Evolutionary conservation across 2,797 vertebrate species (phyloP).

Genomic region (Acomys russatus): DNA sequence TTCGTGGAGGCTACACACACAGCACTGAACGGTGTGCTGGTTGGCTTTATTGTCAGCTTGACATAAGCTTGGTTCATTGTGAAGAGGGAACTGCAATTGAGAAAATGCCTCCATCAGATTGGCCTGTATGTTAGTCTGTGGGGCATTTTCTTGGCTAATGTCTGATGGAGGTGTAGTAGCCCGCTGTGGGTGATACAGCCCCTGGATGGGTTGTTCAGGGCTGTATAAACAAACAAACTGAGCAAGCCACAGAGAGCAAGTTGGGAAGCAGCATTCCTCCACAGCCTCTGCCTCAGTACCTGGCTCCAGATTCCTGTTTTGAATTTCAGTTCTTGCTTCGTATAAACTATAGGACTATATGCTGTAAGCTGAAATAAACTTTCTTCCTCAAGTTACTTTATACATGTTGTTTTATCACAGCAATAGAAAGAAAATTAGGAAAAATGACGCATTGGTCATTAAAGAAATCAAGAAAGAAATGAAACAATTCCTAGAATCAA

Average conservation of each 20-base stretch:
- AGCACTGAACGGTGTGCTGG: not conserved
- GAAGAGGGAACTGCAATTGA: not conserved
- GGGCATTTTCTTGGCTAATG: too few relatives aligned
- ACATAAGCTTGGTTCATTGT: not conserved
- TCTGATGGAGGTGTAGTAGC: not conserved
- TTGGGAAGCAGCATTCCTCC: not conserved
- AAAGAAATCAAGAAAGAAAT: not conserved
- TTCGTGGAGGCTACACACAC: not conserved
- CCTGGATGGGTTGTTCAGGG: not conserved
- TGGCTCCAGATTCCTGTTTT: not conserved
- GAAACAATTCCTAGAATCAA: not conserved
- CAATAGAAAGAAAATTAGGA: not conserved
- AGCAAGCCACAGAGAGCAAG: not conserved
- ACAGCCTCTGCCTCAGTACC: too few relatives aligned
- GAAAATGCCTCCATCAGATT: not conserved
- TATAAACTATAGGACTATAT: not conserved
- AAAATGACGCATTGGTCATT: not conserved
- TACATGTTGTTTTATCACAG: not conserved
- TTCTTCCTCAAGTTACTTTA: not conserved
- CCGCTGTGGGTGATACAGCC: not conserved
- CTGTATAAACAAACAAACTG: not conserved
- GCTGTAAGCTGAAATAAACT: not conserved
- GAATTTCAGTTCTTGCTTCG: not conserved
- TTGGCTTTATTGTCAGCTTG: not conserved
- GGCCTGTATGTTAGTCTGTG: not conserved